Conservation (phyloP, 1,140 invertebrate genomes). For the Trichonephila clavipes region DNA sequence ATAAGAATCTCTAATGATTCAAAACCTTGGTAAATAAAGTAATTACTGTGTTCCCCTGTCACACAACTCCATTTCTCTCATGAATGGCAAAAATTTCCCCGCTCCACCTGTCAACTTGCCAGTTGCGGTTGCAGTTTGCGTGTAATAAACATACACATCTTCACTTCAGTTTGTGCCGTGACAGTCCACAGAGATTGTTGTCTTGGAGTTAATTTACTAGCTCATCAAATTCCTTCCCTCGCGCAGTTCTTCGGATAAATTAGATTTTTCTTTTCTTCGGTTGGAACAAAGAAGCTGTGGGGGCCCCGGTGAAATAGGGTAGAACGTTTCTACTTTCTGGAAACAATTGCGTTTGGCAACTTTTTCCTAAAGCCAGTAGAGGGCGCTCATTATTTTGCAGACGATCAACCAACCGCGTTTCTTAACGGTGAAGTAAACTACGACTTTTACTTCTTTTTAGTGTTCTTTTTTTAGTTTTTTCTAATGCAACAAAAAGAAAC, state of each 20-base stretch:
- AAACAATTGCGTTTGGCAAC: constrained; percentile 53
- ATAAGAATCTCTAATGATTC: too few relatives aligned
- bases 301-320: constrained; percentile 36
- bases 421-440: neutral
- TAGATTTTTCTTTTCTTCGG: constrained; percentile 53
- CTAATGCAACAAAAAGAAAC: neutral
- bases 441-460: neutral
- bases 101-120: neutral
- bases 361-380: constrained; percentile 22
- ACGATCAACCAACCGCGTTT: constrained; percentile 8
- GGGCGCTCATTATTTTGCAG: constrained; percentile 54
- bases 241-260: constrained; percentile 50
- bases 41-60: neutral
- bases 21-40: too few relatives aligned
- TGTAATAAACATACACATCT: constrained; percentile 43
- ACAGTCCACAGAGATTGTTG: constrained; percentile 18
- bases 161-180: neutral
- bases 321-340: neutral
- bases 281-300: neutral
- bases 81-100: neutral
- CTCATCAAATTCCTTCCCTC: constrained; percentile 23
- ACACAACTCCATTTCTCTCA: neutral
- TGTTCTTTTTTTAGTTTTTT: constrained; percentile 11
- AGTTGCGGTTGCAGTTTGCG: constrained; percentile 37
- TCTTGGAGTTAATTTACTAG: constrained; percentile 52